These are phyloP conservation scores for Glossophaga mutica DNA, from an alignment of 2,797 vertebrate genomes.

Conservation along the genomic window DNA sequence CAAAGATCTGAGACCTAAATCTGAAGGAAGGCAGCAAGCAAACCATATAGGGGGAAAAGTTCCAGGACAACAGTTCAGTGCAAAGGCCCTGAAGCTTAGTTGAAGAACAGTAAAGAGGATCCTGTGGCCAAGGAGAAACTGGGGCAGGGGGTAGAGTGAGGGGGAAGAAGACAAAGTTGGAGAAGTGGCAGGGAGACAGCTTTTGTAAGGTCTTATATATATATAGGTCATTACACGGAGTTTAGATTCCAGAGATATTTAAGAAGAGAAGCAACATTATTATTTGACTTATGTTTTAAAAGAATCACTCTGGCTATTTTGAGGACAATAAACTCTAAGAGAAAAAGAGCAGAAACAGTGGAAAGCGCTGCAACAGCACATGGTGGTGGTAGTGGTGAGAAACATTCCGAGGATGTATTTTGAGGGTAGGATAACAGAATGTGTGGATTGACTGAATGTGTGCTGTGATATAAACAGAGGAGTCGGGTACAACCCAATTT, in stretches of 20 bases:
- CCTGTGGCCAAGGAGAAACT: not conserved
- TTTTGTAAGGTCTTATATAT: not conserved
- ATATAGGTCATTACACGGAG: not conserved
- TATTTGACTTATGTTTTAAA: not conserved
- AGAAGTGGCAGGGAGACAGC: not conserved
- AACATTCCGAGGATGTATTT: not conserved
- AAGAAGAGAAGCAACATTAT: not conserved
- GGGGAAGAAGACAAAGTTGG: not conserved
- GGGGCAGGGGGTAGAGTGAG: not conserved
- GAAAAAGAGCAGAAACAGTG: not conserved
- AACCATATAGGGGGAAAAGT: fast-evolving
- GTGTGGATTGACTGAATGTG: not conserved
- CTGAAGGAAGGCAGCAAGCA: not conserved
- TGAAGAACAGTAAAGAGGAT: not conserved
- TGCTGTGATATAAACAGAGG: not conserved
- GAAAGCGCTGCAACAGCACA: not conserved
- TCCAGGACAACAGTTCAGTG: not conserved
- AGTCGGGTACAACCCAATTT: not conserved
- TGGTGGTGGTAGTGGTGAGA: not conserved
- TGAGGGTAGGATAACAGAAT: not conserved
- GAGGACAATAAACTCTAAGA: not conserved
- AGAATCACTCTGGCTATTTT: not conserved
- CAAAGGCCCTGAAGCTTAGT: not conserved
- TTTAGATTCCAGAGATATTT: not conserved
- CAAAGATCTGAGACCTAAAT: not conserved